phyloP scores from a whole-genome alignment of 64 coral and sea anemone species.

The Pocillopora verrucosa region DNA sequence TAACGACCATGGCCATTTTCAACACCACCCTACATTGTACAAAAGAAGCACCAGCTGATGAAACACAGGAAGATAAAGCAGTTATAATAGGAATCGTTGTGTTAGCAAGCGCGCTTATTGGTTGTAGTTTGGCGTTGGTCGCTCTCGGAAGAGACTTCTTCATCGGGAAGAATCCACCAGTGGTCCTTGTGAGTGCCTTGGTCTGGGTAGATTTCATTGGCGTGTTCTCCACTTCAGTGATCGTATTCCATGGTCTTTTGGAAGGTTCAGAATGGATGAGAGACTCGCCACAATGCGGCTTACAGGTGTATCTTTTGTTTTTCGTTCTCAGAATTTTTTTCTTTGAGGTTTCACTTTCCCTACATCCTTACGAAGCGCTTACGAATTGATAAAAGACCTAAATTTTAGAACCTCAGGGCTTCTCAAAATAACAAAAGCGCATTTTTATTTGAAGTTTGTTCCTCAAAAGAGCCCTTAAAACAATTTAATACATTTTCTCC shows the following conservation, averaged over 20 bases:
- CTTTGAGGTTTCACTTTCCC: no score
- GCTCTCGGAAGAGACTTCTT: conserved; percentile 56
- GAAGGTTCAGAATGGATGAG: conserved; percentile 26
- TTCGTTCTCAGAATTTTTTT: not conserved
- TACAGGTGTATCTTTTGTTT: conserved; percentile 27
- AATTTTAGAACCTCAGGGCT: no score
- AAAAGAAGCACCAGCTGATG: not conserved
- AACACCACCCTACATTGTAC: not conserved
- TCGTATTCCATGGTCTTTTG: conserved; percentile 51
- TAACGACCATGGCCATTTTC: not conserved
- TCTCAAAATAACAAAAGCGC: no score
- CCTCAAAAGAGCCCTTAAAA: no score
- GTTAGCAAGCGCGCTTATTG: conserved; percentile 28
- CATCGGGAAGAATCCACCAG: conserved; percentile 24
- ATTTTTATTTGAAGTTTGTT: no score
- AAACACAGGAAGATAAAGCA: not conserved
- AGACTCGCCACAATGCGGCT: conserved; percentile 37
- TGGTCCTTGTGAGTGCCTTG: conserved; percentile 28
- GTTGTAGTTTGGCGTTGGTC: conserved; percentile 28
- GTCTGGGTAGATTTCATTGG: conserved; percentile 67
- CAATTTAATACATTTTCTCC: no score
- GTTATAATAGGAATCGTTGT: conserved; percentile 7
- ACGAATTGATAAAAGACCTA: no score
- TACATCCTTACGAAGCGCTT: no score
- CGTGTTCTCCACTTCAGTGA: conserved; percentile 24